Conservation (phyloP, 2,888 invertebrate genomes). For the Leptogaster cylindrica region DNA sequence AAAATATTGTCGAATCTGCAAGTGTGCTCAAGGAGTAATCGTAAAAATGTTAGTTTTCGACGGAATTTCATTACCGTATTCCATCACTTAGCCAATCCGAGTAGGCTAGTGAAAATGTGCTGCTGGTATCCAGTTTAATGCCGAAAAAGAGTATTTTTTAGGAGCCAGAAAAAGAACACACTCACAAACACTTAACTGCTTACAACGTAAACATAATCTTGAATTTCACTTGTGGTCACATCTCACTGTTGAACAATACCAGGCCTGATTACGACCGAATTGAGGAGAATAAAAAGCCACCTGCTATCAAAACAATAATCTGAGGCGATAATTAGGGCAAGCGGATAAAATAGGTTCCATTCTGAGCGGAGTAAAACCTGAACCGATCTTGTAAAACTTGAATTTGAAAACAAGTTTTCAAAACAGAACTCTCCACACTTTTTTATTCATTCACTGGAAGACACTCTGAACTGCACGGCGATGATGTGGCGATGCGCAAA, state of each 20-base stretch:
- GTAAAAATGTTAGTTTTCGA: neutral
- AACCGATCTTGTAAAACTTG: conserved; percentile 47
- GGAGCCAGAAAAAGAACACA: neutral
- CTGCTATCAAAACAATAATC: conserved; percentile 37
- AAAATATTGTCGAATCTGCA: too few species aligned
- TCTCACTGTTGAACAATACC: neutral
- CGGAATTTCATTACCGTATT: conserved; percentile 55
- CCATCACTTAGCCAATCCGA: conserved; percentile 61
- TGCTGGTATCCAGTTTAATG: conserved; percentile 59
- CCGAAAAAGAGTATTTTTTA: neutral
- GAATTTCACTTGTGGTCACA: conserved; percentile 6
- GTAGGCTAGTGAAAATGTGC: conserved; percentile 60
- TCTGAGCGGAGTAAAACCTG: conserved; percentile 45
- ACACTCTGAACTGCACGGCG: conserved; percentile 40
- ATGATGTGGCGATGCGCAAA: conserved; percentile 34
- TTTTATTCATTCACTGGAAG: conserved; percentile 41
- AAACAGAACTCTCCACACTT: conserved; percentile 38
- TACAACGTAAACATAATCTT: neutral
- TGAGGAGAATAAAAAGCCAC: conserved; percentile 13
- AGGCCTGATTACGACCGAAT: neutral
- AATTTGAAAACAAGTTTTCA: conserved; percentile 46
- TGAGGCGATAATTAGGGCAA: conserved; percentile 39
- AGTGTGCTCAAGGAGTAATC: neutral
- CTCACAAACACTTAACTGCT: neutral
- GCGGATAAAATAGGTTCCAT: conserved; percentile 32